These are phyloP conservation scores for Acleris emargana DNA, from an alignment of 2,888 invertebrate species.

Conservation along the genomic window DNA sequence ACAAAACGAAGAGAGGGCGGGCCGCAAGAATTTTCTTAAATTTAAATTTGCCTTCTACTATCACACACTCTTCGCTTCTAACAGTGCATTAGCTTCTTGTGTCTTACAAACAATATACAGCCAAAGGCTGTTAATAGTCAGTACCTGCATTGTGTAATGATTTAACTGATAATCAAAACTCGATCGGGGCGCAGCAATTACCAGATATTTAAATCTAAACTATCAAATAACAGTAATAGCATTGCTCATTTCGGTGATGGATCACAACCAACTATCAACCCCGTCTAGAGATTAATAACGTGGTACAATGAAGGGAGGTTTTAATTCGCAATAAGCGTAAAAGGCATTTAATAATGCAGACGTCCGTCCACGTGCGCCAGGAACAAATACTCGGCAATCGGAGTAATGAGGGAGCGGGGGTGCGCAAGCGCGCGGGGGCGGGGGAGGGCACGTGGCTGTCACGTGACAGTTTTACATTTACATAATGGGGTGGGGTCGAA, in stretches of 20 bases:
- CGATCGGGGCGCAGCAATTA: not conserved
- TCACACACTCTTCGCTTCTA: too few species aligned
- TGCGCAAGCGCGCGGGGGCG: constrained; percentile 40
- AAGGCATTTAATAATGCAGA: constrained; percentile 84
- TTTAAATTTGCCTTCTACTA: too few species aligned
- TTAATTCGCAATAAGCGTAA: constrained; percentile 81
- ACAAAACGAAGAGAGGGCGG: too few species aligned
- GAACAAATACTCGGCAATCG: constrained; percentile 79
- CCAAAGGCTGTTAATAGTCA: not conserved
- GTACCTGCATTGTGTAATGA: not conserved
- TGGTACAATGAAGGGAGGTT: constrained; percentile 58
- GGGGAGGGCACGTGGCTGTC: constrained; percentile 67
- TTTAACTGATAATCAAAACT: not conserved
- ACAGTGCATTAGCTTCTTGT: too few species aligned
- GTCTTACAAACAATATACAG: too few species aligned
- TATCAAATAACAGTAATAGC: constrained; percentile 32
- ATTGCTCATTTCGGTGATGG: constrained; percentile 57
- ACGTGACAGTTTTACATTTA: constrained; percentile 76
- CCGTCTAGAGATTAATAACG: constrained; percentile 66
- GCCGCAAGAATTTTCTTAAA: too few species aligned
- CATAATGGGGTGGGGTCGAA: constrained; percentile 46
- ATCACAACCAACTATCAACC: constrained; percentile 42
- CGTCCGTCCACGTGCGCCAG: constrained; percentile 73
- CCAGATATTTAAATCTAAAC: constrained; percentile 9
- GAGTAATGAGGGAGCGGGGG: constrained; percentile 72